These are phyloP conservation scores for Elephas maximus DNA, from an alignment of 2,113 vertebrate genomes.

Conservation along the genomic window DNA sequence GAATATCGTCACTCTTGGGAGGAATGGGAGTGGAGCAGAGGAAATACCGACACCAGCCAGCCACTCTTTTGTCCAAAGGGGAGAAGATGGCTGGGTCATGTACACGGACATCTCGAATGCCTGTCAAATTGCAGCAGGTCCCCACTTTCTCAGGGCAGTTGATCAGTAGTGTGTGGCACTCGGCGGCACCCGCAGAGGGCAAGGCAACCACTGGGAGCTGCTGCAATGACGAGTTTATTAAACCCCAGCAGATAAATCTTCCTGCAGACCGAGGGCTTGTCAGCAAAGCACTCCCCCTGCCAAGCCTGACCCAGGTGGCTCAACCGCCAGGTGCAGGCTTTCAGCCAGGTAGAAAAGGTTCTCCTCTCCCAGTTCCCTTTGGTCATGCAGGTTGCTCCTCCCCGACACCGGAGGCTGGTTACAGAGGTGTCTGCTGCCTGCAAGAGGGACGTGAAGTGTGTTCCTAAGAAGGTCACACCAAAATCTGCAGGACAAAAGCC, in stretches of 20 bases:
- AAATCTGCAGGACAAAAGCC: neutral
- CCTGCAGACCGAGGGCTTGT: neutral
- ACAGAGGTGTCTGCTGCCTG: neutral
- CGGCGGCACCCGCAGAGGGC: neutral
- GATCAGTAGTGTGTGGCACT: neutral
- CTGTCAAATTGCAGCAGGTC: neutral
- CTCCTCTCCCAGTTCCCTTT: neutral
- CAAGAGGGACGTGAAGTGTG: neutral
- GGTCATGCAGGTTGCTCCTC: neutral
- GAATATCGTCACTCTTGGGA: neutral
- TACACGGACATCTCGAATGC: neutral
- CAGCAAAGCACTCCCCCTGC: neutral
- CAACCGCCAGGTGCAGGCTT: neutral
- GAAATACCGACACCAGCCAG: neutral
- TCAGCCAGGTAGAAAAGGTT: neutral
- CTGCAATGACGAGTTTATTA: conserved; percentile 52
- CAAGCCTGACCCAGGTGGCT: neutral
- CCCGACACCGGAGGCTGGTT: neutral
- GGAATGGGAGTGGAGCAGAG: neutral
- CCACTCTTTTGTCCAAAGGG: accelerated
- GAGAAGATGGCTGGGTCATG: neutral
- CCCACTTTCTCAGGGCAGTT: neutral
- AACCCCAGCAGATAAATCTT: neutral
- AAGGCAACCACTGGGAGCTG: neutral
- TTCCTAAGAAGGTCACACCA: neutral